phyloP scores from a whole-genome alignment of 2,888 invertebrate genomes.

The Chaetoderma sp. region DNA sequence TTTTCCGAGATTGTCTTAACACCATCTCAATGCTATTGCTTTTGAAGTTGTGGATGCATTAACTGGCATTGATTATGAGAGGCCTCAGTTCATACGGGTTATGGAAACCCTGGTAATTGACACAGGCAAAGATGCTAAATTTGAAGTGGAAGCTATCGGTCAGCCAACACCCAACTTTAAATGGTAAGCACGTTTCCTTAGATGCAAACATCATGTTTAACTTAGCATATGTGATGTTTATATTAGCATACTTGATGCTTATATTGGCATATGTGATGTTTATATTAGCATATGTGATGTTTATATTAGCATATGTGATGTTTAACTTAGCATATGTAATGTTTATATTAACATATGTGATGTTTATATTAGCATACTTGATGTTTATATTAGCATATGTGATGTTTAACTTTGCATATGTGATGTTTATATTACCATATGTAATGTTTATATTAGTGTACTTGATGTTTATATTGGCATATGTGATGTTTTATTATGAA shows the following conservation, averaged over 20 bases:
- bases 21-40: not conserved
- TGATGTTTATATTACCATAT: too few relatives aligned
- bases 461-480: too few relatives aligned
- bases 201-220: not conserved
- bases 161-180: constrained; percentile 64
- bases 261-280: too few relatives aligned
- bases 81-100: constrained; percentile 57
- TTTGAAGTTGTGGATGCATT: constrained; percentile 46
- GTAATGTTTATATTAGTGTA: too few relatives aligned
- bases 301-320: too few relatives aligned
- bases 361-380: too few relatives aligned
- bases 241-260: not conserved
- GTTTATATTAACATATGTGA: too few relatives aligned
- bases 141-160: constrained; percentile 60
- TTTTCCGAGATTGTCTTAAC: not conserved
- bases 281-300: too few relatives aligned
- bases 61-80: constrained; percentile 39
- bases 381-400: too few relatives aligned
- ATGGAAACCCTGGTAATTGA: constrained; percentile 56
- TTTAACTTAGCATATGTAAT: too few relatives aligned
- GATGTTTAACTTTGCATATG: too few relatives aligned
- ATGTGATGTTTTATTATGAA: too few relatives aligned
- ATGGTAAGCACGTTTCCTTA: constrained; percentile 52
- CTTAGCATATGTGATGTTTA: not conserved
- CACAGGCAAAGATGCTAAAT: constrained; percentile 61